Percentiles rank a stretch among this genome's conserved stretches.
Conservation (phyloP, 2,113 vertebrate species). For the Ahaetulla prasina region DNA sequence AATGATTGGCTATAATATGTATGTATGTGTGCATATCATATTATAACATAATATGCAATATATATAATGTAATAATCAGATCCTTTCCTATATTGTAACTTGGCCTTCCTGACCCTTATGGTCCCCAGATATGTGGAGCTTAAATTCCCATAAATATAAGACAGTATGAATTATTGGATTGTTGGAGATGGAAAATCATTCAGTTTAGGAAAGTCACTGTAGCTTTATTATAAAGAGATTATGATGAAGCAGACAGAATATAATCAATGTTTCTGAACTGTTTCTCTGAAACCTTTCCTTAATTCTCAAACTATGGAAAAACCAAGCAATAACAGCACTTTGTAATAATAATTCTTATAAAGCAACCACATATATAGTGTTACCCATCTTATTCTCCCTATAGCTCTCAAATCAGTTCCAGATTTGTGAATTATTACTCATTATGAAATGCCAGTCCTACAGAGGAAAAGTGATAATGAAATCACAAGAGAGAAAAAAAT, state of each 20-base stretch:
- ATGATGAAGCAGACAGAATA: not conserved
- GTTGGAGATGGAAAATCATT: not conserved
- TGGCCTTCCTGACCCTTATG: not conserved
- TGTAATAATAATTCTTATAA: not conserved
- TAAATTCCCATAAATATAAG: not conserved
- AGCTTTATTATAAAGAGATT: not conserved
- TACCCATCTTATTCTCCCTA: not conserved
- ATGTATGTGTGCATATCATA: not conserved
- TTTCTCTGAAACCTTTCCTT: not conserved
- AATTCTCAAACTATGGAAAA: not conserved
- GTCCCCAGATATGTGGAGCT: not conserved
- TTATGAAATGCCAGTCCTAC: not conserved
- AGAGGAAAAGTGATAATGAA: not conserved
- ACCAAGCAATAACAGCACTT: not conserved
- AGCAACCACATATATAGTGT: not conserved
- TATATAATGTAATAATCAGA: not conserved
- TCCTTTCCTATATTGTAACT: not conserved
- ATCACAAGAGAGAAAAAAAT: not conserved
- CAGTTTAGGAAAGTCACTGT: not conserved
- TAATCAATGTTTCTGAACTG: not conserved
- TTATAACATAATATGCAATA: not conserved
- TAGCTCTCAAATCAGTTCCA: not conserved
- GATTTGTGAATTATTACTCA: not conserved
- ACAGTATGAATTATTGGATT: not conserved
- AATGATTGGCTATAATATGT: not conserved